A percentile compares a stretch with the other conserved stretches of the same genome.
phyloP scores from a whole-genome alignment of 2,797 vertebrate genomes.

The Gambusia yucatana region DNA sequence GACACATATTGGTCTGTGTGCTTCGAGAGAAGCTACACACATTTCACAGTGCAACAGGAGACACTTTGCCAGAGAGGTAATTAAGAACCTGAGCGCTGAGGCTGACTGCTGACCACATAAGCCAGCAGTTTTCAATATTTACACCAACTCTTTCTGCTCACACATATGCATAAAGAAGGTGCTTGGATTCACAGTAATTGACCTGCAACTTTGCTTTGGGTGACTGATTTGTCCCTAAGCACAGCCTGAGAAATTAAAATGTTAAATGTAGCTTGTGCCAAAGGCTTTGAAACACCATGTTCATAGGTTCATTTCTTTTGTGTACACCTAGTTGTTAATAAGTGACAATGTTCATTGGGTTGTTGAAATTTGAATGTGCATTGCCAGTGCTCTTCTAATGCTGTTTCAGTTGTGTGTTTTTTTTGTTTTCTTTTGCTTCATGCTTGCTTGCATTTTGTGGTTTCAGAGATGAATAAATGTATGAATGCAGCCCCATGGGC shows the following conservation, averaged over 20 bases:
- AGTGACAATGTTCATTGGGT: slow-evolving; percentile 16
- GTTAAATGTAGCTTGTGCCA: slow-evolving; percentile 27
- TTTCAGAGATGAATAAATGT: slow-evolving; percentile 60
- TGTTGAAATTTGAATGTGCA: slow-evolving; percentile 16
- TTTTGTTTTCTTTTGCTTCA: slow-evolving; percentile 41
- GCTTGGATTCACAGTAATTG: slow-evolving; percentile 16
- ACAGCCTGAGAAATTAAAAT: slow-evolving; percentile 39
- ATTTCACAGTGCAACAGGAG: slow-evolving; percentile 11
- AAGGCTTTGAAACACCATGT: slow-evolving; percentile 19
- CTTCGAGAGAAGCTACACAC: slow-evolving; percentile 16
- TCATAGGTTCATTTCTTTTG: slow-evolving; percentile 19
- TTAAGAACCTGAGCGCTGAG: slow-evolving; percentile 47
- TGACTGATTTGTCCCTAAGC: slow-evolving; percentile 51
- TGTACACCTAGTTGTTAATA: slow-evolving; percentile 26
- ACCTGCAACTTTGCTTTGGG: slow-evolving; percentile 33
- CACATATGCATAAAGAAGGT: slow-evolving; percentile 38
- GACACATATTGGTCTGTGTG: slow-evolving; percentile 4
- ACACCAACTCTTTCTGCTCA: slow-evolving; percentile 9
- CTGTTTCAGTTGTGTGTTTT: slow-evolving; percentile 38
- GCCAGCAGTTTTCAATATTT: slow-evolving; percentile 28
- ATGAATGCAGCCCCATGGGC: slow-evolving; percentile 44
- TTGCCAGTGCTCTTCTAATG: slow-evolving; percentile 8
- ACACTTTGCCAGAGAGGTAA: slow-evolving; percentile 34
- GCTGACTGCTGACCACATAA: slow-evolving; percentile 26
- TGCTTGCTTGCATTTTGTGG: slow-evolving; percentile 41